Conservation (phyloP, 2,113 vertebrate genomes). For the Catagonus wagneri region DNA sequence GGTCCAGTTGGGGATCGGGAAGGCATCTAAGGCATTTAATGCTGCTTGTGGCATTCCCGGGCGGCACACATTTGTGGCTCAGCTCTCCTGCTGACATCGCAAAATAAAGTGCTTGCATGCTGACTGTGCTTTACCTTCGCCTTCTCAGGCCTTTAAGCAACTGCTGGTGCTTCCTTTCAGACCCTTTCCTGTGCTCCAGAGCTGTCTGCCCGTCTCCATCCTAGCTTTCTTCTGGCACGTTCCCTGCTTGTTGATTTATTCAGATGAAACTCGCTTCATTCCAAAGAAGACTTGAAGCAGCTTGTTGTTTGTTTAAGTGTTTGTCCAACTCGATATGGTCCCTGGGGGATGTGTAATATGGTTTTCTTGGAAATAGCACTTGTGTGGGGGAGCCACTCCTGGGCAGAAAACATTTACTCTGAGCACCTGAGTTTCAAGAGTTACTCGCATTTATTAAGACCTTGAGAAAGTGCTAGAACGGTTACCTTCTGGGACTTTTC, state of each 20-base stretch:
- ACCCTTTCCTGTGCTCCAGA: neutral
- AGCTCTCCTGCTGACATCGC: neutral
- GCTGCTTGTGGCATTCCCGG: too few relatives aligned
- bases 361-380: neutral
- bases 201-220: neutral
- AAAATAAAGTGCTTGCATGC: neutral
- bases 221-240: neutral
- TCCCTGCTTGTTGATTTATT: neutral
- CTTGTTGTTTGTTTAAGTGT: neutral
- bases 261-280: neutral
- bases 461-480: constrained; percentile 10
- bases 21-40: neutral
- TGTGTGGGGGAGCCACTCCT: neutral
- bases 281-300: neutral
- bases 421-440: neutral
- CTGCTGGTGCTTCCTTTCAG: neutral
- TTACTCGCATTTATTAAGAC: neutral
- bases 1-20: neutral
- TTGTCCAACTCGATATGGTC: neutral
- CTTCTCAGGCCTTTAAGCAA: neutral
- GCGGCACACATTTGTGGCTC: neutral
- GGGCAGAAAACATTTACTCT: neutral
- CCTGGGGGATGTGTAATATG: neutral
- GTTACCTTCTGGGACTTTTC: neutral
- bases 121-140: neutral